Evolutionary conservation across 1,140 invertebrate species (phyloP).

Genomic region (Anthonomus grandis): DNA sequence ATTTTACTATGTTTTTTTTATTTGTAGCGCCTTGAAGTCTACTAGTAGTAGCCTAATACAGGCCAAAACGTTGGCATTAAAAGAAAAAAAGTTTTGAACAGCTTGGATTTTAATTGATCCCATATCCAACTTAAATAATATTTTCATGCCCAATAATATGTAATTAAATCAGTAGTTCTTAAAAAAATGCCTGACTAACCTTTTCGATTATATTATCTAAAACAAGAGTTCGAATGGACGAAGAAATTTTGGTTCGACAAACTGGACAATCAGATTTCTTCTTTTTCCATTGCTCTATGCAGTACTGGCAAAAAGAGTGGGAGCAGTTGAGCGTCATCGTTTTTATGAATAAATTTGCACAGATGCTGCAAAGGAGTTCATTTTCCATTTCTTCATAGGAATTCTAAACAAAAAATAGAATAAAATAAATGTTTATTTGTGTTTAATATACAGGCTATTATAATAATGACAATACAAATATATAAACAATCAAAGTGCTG

Average conservation of each 20-base stretch:
- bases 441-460: neutral
- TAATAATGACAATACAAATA: neutral
- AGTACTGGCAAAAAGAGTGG: constrained; percentile 74
- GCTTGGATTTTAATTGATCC: too few relatives aligned
- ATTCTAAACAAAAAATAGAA: constrained; percentile 7
- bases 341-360: constrained; percentile 70
- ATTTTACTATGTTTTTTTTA: too few relatives aligned
- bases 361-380: constrained; percentile 75
- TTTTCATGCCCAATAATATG: too few relatives aligned
- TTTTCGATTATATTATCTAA: constrained; percentile 41
- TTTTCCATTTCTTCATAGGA: constrained; percentile 24
- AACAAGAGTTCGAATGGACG: constrained; percentile 32
- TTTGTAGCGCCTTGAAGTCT: too few relatives aligned
- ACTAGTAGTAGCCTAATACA: too few relatives aligned
- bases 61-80: neutral
- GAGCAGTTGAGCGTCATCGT: constrained; percentile 71
- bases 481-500: too few relatives aligned
- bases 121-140: too few relatives aligned
- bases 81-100: neutral
- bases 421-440: neutral
- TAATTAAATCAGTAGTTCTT: too few relatives aligned
- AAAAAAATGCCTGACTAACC: too few relatives aligned
- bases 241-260: constrained; percentile 54
- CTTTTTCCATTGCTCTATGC: constrained; percentile 70
- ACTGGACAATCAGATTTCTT: constrained; percentile 72